These are phyloP conservation scores for Papilio demoleus DNA, from an alignment of 2,888 invertebrate genomes.

Conservation along the genomic window DNA sequence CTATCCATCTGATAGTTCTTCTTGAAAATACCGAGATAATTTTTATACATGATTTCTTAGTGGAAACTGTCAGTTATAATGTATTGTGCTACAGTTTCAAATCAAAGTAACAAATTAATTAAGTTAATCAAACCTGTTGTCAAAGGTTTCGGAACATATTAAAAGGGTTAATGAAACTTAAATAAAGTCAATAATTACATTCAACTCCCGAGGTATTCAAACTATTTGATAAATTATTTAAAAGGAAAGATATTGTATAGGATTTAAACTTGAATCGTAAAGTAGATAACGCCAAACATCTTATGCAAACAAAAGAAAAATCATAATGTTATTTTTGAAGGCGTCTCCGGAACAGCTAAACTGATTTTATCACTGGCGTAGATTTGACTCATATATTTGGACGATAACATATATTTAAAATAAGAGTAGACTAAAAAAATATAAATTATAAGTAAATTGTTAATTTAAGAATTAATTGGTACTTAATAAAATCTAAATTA, in stretches of 20 bases:
- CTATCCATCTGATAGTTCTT: background rate
- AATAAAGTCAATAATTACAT: slow-evolving; percentile 11
- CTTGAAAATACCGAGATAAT: background rate
- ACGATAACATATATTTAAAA: too few relatives aligned
- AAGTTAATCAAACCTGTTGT: background rate
- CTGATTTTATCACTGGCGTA: too few relatives aligned
- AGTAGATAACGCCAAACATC: too few relatives aligned
- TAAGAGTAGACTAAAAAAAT: too few relatives aligned
- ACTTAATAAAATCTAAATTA: background rate
- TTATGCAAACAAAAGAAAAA: too few relatives aligned
- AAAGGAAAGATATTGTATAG: background rate
- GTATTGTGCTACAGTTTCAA: background rate
- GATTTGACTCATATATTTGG: too few relatives aligned
- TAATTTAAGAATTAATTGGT: too few relatives aligned
- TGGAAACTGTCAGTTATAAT: background rate
- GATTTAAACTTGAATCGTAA: background rate
- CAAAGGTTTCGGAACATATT: slow-evolving; percentile 10
- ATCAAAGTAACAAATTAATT: background rate
- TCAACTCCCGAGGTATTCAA: background rate
- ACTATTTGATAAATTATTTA: background rate
- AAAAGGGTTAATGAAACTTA: slow-evolving; percentile 9
- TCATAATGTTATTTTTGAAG: too few relatives aligned
- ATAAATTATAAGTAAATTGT: too few relatives aligned
- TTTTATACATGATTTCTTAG: background rate
- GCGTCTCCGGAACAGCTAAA: too few relatives aligned